phyloP scores from a whole-genome alignment of 2,113 vertebrate species.

The Burhinus bistriatus region DNA sequence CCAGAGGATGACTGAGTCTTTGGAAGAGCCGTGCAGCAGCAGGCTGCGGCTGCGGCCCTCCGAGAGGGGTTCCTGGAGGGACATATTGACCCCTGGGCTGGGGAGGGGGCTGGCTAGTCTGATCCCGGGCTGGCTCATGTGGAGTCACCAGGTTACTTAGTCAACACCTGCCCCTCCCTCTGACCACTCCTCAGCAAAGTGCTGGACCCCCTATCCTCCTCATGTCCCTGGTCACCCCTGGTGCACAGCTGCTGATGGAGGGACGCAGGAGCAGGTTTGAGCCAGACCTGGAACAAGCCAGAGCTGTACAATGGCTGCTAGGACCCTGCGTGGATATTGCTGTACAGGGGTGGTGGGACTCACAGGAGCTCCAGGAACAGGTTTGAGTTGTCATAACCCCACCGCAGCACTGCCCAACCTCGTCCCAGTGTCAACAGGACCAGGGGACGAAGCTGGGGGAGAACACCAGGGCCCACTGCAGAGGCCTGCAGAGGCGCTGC shows the following conservation, averaged over 20 bases:
- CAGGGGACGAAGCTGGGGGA: not conserved
- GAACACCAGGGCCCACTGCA: not conserved
- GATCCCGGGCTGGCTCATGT: not conserved
- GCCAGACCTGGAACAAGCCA: not conserved
- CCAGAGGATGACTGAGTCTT: not conserved
- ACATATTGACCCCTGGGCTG: accelerated
- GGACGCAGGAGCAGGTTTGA: not conserved
- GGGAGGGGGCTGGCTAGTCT: not conserved
- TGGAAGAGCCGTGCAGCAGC: not conserved
- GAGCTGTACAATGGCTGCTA: not conserved
- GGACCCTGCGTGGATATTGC: not conserved
- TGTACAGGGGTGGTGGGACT: not conserved
- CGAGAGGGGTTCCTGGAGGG: not conserved
- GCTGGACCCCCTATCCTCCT: not conserved
- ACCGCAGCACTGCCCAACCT: accelerated
- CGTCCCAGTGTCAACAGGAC: not conserved
- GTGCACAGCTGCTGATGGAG: not conserved
- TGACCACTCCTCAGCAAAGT: accelerated
- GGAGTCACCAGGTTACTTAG: not conserved
- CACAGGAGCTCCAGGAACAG: accelerated
- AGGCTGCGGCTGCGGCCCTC: not conserved
- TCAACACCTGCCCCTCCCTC: not conserved
- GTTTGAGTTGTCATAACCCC: not conserved
- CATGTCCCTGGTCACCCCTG: accelerated
- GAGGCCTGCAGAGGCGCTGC: not conserved